Conservation (phyloP, 2,113 vertebrate species). For the Callionymus lyra region DNA sequence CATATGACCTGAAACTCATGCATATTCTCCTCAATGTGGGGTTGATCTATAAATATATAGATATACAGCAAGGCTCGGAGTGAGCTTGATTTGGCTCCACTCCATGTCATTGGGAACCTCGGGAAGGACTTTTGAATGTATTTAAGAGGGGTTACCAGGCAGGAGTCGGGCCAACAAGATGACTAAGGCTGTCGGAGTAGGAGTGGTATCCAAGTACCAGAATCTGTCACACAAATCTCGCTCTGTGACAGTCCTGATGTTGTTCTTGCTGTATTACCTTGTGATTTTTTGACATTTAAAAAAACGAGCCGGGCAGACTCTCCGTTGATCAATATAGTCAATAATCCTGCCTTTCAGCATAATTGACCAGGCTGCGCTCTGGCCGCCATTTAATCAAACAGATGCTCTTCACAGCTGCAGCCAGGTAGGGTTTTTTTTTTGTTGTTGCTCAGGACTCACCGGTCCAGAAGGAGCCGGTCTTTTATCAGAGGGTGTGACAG, state of each 20-base stretch:
- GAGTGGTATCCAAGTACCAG: conserved; percentile 3
- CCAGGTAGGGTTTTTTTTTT: conserved; percentile 7
- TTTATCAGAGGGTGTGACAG: conserved; percentile 14
- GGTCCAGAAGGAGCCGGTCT: conserved; percentile 1
- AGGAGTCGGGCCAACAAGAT: conserved; percentile 26
- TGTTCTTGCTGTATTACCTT: not conserved
- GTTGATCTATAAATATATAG: no score
- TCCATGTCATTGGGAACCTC: conserved; percentile 19
- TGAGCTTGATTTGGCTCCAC: conserved; percentile 4
- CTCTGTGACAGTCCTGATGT: conserved; percentile 1
- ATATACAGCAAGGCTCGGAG: no score
- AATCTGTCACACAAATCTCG: conserved; percentile 4
- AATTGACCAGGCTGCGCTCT: conserved; percentile 26
- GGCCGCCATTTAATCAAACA: conserved; percentile 33
- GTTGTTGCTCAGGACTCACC: no score
- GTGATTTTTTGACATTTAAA: no score
- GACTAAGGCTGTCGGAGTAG: conserved; percentile 19
- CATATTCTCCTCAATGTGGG: no score
- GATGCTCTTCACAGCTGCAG: conserved; percentile 9
- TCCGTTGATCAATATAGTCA: conserved; percentile 25
- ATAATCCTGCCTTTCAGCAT: conserved; percentile 32
- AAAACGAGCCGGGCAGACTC: not conserved
- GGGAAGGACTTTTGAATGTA: conserved; percentile 2
- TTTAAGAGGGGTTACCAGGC: conserved; percentile 4
- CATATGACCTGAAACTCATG: not conserved